These are phyloP conservation scores for Pseudolaguvia tuberculata DNA, from an alignment of 2,113 vertebrate genomes.

Conservation along the genomic window DNA sequence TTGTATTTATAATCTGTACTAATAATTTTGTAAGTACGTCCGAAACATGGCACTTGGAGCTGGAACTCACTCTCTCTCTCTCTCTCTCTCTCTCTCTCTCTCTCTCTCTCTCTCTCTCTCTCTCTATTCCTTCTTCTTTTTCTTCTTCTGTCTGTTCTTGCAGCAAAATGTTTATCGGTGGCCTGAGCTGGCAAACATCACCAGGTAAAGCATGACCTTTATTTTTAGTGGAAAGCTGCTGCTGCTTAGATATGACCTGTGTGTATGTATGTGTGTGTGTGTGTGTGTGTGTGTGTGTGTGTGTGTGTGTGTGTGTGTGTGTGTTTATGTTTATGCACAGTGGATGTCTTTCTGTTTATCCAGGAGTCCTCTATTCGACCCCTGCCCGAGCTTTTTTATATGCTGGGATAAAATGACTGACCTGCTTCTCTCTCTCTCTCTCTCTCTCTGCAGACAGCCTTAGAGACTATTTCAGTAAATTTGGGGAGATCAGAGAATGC, in stretches of 20 bases:
- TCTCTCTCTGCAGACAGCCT: slow-evolving; percentile 87
- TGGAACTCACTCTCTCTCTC: slow-evolving; percentile 88
- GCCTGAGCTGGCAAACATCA: slow-evolving; percentile 83
- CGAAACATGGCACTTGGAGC: slow-evolving; percentile 91
- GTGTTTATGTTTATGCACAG: not conserved
- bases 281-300: not conserved
- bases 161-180: slow-evolving; percentile 94
- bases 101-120: slow-evolving; percentile 69
- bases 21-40: slow-evolving; percentile 64
- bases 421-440: not conserved
- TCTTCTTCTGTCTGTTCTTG: slow-evolving; percentile 58
- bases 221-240: slow-evolving; percentile 45
- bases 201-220: slow-evolving; percentile 70
- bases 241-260: not conserved
- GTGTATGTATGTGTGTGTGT: not conserved
- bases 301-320: not conserved
- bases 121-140: slow-evolving; percentile 71
- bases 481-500: slow-evolving; percentile 98
- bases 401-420: not conserved
- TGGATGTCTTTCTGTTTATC: not conserved
- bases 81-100: too few relatives aligned
- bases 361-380: slow-evolving; percentile 80
- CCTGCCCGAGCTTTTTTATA: slow-evolving; percentile 57
- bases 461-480: slow-evolving; percentile 99
- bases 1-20: slow-evolving; percentile 32